Conservation (phyloP, 2,888 invertebrate genomes). For the Proisotoma minuta region DNA sequence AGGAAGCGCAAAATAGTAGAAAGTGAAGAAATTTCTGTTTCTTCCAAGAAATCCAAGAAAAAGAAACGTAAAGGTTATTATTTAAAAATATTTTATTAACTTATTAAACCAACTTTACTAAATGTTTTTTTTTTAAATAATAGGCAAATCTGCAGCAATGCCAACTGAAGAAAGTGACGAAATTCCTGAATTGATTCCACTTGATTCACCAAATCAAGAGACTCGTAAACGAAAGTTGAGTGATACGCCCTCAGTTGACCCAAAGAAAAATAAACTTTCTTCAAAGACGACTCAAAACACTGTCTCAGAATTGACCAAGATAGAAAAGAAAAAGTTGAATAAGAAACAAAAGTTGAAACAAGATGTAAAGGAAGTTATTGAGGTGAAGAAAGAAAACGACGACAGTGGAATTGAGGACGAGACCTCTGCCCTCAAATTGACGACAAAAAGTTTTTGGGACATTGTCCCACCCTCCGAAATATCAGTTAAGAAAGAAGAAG, state of each 20-base stretch:
- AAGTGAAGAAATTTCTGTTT: too few relatives aligned
- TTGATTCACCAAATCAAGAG: not conserved
- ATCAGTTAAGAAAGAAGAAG: not conserved
- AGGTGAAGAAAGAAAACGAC: not conserved
- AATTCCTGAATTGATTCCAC: not conserved
- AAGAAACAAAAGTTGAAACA: not conserved
- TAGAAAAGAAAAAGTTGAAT: not conserved
- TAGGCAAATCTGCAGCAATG: too few relatives aligned
- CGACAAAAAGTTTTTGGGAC: not conserved
- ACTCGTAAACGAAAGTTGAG: not conserved
- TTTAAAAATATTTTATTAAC: too few relatives aligned
- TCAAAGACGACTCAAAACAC: too few relatives aligned
- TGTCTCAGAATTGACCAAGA: not conserved
- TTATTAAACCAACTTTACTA: too few relatives aligned
- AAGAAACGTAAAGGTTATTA: slow-evolving; percentile 3
- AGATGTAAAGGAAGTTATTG: not conserved
- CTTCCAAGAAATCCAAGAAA: too few relatives aligned
- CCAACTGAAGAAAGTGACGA: not conserved
- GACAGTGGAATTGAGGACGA: slow-evolving; percentile 1
- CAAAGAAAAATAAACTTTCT: not conserved
- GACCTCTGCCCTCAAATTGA: not conserved
- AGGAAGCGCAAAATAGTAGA: too few relatives aligned
- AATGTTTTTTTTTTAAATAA: too few relatives aligned
- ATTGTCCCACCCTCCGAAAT: not conserved
- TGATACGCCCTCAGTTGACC: not conserved